These are phyloP conservation scores for Bombus fervidus DNA, from an alignment of 1,140 invertebrate genomes.

Conservation along the genomic window DNA sequence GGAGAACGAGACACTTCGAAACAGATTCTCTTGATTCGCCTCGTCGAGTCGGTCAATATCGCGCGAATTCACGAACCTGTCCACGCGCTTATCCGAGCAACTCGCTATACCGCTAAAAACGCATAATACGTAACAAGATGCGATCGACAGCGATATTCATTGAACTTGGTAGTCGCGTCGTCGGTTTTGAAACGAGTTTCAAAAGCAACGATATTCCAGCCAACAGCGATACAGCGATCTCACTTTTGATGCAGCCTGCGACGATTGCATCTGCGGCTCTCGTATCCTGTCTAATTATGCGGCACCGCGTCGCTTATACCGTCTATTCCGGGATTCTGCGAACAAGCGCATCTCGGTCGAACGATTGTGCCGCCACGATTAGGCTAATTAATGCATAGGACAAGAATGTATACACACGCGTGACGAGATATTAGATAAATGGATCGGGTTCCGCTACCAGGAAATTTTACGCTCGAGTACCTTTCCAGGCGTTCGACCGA, in stretches of 20 bases:
- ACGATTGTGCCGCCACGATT: slow-evolving; percentile 44
- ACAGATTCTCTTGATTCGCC: too few species aligned
- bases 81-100: too few species aligned
- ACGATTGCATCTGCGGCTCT: background rate
- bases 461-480: slow-evolving; percentile 56
- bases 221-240: background rate
- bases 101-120: too few species aligned
- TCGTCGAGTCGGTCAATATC: too few species aligned
- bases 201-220: too few species aligned
- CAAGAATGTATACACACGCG: slow-evolving; percentile 51
- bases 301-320: slow-evolving; percentile 12
- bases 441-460: slow-evolving; percentile 32
- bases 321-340: slow-evolving; percentile 32
- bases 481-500: background rate
- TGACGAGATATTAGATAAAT: slow-evolving; percentile 63
- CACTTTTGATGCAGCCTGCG: background rate
- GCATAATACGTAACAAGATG: too few species aligned
- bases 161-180: too few species aligned
- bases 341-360: background rate
- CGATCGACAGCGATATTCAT: too few species aligned
- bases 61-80: too few species aligned
- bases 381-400: slow-evolving; percentile 54
- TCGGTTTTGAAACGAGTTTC: too few species aligned
- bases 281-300: slow-evolving; percentile 9
- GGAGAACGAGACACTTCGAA: too few species aligned